Evolutionary conservation across 2,888 invertebrate species (phyloP), one percentile per base, ranked within the genome.

Genomic region (Clepsis dumicolana): DNA sequence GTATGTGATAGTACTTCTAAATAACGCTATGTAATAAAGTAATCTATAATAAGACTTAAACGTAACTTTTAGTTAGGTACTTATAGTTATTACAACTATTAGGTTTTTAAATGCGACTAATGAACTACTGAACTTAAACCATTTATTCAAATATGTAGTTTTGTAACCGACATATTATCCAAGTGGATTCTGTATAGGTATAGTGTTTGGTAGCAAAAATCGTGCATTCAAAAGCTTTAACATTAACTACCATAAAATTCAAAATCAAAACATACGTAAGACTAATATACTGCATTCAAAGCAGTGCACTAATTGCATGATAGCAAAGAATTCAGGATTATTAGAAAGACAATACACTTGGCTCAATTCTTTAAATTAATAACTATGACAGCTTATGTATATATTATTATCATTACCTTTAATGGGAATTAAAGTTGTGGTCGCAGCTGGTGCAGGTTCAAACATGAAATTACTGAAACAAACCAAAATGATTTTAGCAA

Each of bases 381-480:
- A 14, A 25, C n/a, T 5, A 18, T 14, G 14, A 25, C 7, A n/a
- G 25, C 25, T 54, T 8, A 18, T 16, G n/a, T 16, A 4, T 12
- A 2, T 3, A 8, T 4, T 4, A 41, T 3, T 18, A 44, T 61
- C 56, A n/a, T 62, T 67, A 67, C 67, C 67, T 63, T 27, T 57
- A 27, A n/a, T 18, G 18, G n/a, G 24, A 53, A 10, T 18, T 21
- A 5, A 32, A 27, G 50, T n/a, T 18, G 63, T 53, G n/a, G 85
- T 78, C 74, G 80, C 83, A 70, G 81, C 78, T 61, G 82, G 77
- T 74, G 78, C 81, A 74, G 84, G 78, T 74, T 86, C 87, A 77
- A 87, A 86, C 89, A 90, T 90, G 83, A 91, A 90, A 89, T 90
- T 57, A 62, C 67, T 67, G 87, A 69, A 89, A 90, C 64, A 75